phyloP scores from a whole-genome alignment of 2,113 vertebrate genomes.

The Cavia porcellus region DNA sequence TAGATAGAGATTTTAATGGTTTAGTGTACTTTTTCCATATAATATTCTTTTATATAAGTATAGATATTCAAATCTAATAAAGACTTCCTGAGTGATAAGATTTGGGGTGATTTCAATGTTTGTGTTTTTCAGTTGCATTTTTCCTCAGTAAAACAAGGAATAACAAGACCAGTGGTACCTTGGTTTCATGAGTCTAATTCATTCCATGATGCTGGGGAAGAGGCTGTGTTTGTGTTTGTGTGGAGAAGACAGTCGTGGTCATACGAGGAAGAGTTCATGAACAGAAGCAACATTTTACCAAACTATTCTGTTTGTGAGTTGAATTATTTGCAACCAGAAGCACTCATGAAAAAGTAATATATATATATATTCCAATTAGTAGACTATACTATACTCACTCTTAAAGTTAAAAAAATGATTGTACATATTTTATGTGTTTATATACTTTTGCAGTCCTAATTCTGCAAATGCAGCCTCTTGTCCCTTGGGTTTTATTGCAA shows the following conservation, averaged over 20 bases:
- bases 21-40: conserved; percentile 8
- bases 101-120: conserved; percentile 45
- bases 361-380: not conserved
- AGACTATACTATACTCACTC: not conserved
- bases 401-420: conserved; percentile 19
- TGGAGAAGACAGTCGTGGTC: not conserved
- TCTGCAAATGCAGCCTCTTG: not conserved
- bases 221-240: not conserved
- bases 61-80: conserved; percentile 28
- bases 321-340: not conserved
- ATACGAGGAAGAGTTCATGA: not conserved
- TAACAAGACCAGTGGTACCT: not conserved
- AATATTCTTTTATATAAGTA: not conserved
- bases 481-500: not conserved
- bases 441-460: not conserved
- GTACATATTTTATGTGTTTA: not conserved
- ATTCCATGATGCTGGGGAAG: not conserved
- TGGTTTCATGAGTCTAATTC: not conserved
- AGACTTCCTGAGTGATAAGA: not conserved
- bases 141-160: not conserved
- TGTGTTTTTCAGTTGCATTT: conserved; percentile 8
- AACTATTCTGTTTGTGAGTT: not conserved
- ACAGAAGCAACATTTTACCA: not conserved
- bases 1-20: not conserved
- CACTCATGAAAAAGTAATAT: not conserved